phyloP scores from a whole-genome alignment of 2,888 invertebrate species.

The Atrina japonica region DNA sequence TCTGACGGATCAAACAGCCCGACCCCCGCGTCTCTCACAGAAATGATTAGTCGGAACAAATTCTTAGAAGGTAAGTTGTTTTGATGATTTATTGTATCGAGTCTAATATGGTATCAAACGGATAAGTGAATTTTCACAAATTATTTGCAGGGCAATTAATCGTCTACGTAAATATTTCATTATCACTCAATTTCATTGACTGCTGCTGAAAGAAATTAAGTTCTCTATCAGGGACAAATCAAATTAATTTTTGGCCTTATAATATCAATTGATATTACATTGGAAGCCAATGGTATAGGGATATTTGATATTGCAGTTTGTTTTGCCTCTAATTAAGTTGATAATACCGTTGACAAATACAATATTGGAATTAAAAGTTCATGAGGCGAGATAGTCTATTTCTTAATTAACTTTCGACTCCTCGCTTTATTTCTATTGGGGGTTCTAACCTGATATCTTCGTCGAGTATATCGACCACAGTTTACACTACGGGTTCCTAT shows the following conservation, averaged over 20 bases:
- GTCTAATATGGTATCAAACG: background rate
- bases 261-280: conserved; percentile 35
- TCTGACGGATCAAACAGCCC: conserved; percentile 56
- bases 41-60: conserved; percentile 76
- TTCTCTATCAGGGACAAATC: conserved; percentile 23
- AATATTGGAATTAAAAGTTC: conserved; percentile 33
- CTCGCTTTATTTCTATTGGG: conserved; percentile 31
- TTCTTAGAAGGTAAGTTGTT: conserved; percentile 73
- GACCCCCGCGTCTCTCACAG: conserved; percentile 64
- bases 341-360: background rate
- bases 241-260: conserved; percentile 44
- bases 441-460: too few relatives aligned
- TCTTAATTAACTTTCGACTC: conserved; percentile 30
- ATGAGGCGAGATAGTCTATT: conserved; percentile 26
- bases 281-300: conserved; percentile 5
- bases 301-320: conserved; percentile 22
- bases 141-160: conserved; percentile 11
- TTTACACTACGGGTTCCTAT: too few relatives aligned
- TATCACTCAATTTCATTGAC: conserved; percentile 10
- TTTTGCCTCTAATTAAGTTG: conserved; percentile 28
- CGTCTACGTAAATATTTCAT: conserved; percentile 43
- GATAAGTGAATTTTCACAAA: conserved; percentile 15
- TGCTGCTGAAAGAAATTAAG: too few relatives aligned
- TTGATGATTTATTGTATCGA: too few relatives aligned
- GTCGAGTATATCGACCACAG: too few relatives aligned